phyloP scores from a whole-genome alignment of 2,888 invertebrate species.

The Nymphalis urticae region DNA sequence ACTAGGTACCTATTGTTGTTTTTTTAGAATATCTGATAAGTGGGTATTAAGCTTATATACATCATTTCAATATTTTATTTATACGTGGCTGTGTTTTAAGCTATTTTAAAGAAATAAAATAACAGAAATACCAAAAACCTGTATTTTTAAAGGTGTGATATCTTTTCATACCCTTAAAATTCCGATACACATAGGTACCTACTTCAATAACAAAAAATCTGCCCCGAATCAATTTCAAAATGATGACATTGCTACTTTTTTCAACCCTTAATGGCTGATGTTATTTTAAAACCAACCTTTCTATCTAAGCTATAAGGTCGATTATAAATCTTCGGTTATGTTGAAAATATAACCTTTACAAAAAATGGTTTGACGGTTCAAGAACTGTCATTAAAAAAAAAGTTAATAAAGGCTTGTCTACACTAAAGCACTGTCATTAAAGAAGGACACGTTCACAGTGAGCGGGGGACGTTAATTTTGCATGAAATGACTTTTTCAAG shows the following conservation, averaged over 20 bases:
- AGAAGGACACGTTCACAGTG: slow-evolving; percentile 19
- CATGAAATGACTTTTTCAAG: slow-evolving; percentile 69
- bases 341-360: neutral
- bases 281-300: slow-evolving; percentile 8
- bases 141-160: slow-evolving; percentile 3
- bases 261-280: slow-evolving; percentile 1
- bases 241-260: slow-evolving; percentile 37
- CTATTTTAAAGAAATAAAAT: neutral
- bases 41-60: no score
- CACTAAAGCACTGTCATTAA: slow-evolving; percentile 30
- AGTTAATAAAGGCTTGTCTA: slow-evolving; percentile 30
- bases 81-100: neutral
- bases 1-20: no score
- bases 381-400: slow-evolving; percentile 28
- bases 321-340: neutral
- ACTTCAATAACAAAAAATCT: slow-evolving; percentile 30
- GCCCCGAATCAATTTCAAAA: slow-evolving; percentile 33
- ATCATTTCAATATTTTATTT: no score
- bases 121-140: neutral
- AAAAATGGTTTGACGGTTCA: slow-evolving; percentile 8
- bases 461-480: slow-evolving; percentile 63
- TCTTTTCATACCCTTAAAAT: slow-evolving; percentile 18
- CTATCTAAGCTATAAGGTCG: neutral
- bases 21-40: no score
- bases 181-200: slow-evolving; percentile 25